Base-by-base conservation (phyloP, 2,888 invertebrate genomes). In the Microdon myrmicae region DNA sequence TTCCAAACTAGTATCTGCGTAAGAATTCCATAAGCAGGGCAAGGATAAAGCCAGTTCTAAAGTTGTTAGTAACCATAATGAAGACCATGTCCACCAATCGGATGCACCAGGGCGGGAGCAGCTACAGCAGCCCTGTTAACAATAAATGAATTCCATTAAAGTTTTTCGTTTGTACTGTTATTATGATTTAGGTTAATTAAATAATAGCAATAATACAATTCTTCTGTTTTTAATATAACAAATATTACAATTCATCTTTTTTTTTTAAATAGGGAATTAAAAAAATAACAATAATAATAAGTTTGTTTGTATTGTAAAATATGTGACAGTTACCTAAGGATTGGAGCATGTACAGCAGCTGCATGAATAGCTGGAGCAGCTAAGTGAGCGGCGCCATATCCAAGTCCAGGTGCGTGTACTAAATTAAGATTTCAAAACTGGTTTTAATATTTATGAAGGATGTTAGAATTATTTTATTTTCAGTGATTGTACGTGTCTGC, bases 51-150 rank as follows among this genome's bases (percentile, higher is more conserved):
- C 49, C 37, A 58, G 5, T 61, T 32, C 32, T 47, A 37, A 5
- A 2, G 43, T 37, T 8, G 43, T 70, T 77, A 79, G 69, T 79
- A 79, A 54, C 76, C 80, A 71, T 78, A 78, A 59, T 79, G 79
- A 13, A 76, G 71, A 67, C 80, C 80, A 71, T 79, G 80, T 51
- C 79, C 80, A 28, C 76, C 73, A 67, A 78, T 76, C 51, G 80
- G 74, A 69, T 79, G 78, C 66, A 79, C 78, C 66, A 79, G 68
- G 31, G 78, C 78, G 54, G 80, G 79, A 23, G 78, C 74, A 66
- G 75, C 76, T 25, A 76, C 71, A 49, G 75, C 76, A 67, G 77
- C 72, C 67, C 78, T 78, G 54, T 13, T 35, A 34, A 14, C 4
- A 34, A 31, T 16, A n/a, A 47, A 45, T 23, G 29, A 41, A n/a